Percentiles rank a stretch among this genome's conserved stretches.
Evolutionary conservation across 2,113 vertebrate genomes (phyloP).

Genomic region (Ancistrus triradiatus): DNA sequence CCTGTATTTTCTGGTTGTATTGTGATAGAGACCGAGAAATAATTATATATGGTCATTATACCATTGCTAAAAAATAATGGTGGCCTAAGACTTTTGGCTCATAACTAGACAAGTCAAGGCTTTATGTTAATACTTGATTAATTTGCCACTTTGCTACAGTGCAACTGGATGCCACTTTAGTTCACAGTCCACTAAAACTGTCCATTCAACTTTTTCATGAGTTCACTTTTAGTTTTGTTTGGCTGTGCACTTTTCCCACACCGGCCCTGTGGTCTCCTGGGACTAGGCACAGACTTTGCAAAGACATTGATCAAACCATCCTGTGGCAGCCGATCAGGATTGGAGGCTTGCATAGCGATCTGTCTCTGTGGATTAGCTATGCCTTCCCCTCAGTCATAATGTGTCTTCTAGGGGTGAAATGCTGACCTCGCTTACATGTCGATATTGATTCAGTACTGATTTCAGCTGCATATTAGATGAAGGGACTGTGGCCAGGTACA

Average conservation of each 20-base stretch:
- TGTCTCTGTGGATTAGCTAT: conserved; percentile 43
- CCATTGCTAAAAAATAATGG: no score
- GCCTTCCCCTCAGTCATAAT: conserved; percentile 12
- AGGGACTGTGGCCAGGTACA: not conserved
- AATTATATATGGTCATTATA: no score
- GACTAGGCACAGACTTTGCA: conserved; percentile 39
- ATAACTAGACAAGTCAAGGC: no score
- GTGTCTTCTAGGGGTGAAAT: not conserved
- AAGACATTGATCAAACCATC: conserved; percentile 44
- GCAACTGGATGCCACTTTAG: conserved; percentile 8
- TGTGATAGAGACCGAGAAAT: no score
- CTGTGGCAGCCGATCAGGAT: conserved; percentile 36
- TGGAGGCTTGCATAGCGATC: conserved; percentile 33
- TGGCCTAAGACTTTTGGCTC: no score
- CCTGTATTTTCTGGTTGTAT: no score
- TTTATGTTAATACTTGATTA: no score
- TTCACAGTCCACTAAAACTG: conserved; percentile 26
- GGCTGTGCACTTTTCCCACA: conserved; percentile 41
- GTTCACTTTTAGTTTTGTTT: conserved; percentile 43
- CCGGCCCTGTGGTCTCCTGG: conserved; percentile 25
- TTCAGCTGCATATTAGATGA: conserved; percentile 10
- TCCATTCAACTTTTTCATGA: conserved; percentile 41
- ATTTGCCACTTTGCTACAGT: no score
- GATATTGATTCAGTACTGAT: conserved; percentile 14
- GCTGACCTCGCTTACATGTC: conserved; percentile 31